These are phyloP conservation scores for Bubo bubo DNA, from an alignment of 2,113 vertebrate species.

Conservation along the genomic window DNA sequence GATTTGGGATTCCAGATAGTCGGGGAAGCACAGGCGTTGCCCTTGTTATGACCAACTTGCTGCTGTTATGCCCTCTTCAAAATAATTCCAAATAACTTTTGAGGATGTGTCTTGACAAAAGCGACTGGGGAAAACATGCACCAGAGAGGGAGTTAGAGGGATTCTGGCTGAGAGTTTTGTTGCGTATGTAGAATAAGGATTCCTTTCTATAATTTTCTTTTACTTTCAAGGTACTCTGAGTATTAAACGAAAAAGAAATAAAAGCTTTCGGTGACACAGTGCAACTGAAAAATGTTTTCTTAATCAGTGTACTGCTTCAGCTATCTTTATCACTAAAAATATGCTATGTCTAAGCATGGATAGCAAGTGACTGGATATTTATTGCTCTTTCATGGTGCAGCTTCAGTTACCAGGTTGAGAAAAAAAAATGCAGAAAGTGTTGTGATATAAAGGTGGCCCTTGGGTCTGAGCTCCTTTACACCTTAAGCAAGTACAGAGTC, in stretches of 20 bases:
- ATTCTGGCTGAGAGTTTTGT: not conserved
- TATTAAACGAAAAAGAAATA: not conserved
- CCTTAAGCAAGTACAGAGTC: not conserved
- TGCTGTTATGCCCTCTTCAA: not conserved
- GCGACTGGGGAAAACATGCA: rapidly evolving
- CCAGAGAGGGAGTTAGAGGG: not conserved
- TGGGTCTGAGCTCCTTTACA: not conserved
- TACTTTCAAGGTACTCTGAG: not conserved
- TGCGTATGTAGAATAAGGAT: not conserved
- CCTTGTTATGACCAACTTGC: not conserved
- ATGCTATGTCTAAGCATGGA: not conserved
- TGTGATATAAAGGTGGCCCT: not conserved
- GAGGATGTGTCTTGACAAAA: not conserved
- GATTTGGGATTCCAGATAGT: not conserved
- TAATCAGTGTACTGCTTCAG: not conserved
- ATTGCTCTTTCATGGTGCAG: not conserved
- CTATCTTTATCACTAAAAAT: not conserved
- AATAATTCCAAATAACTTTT: not conserved
- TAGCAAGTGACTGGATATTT: not conserved
- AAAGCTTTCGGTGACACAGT: not conserved
- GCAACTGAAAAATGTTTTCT: not conserved
- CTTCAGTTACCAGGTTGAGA: not conserved
- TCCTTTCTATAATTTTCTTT: not conserved
- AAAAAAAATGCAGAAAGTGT: not conserved
- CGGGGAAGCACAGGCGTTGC: not conserved